These are phyloP conservation scores for Deroplatys truncata DNA, from an alignment of 2,888 invertebrate genomes.

Conservation along the genomic window DNA sequence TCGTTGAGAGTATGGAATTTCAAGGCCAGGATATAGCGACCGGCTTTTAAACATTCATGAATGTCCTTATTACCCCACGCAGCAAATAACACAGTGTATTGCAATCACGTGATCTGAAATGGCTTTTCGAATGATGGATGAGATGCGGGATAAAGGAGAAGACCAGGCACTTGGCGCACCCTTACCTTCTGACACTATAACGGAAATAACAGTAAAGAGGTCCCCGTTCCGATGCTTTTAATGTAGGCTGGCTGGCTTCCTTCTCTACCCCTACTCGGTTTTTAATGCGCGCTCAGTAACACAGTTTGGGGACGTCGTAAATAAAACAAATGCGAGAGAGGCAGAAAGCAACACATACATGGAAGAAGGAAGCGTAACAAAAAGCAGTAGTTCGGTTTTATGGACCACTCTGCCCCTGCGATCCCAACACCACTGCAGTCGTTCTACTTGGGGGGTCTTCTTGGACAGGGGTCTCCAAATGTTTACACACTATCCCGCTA, in stretches of 20 bases:
- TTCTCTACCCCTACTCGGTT: background rate
- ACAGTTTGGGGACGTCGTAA: slow-evolving; percentile 13
- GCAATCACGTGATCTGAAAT: too few relatives aligned
- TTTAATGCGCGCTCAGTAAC: background rate
- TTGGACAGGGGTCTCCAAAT: background rate
- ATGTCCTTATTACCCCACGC: too few relatives aligned
- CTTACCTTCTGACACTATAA: background rate
- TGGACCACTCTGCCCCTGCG: background rate
- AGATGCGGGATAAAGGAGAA: too few relatives aligned
- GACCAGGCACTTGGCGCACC: background rate
- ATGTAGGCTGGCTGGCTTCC: background rate
- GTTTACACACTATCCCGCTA: too few relatives aligned
- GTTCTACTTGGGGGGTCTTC: background rate
- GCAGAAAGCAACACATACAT: background rate
- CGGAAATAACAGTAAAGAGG: slow-evolving; percentile 8
- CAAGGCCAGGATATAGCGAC: too few relatives aligned
- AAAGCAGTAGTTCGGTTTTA: slow-evolving; percentile 13
- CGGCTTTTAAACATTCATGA: too few relatives aligned
- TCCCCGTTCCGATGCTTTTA: background rate
- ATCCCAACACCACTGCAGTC: background rate
- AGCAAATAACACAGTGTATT: too few relatives aligned
- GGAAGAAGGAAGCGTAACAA: background rate
- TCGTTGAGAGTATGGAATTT: too few relatives aligned
- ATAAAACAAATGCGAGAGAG: slow-evolving; percentile 2
- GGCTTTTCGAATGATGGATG: too few relatives aligned